Percentiles rank a stretch among this genome's conserved stretches.
Conservation (phyloP, 2,113 vertebrate genomes). For the Equus przewalskii region DNA sequence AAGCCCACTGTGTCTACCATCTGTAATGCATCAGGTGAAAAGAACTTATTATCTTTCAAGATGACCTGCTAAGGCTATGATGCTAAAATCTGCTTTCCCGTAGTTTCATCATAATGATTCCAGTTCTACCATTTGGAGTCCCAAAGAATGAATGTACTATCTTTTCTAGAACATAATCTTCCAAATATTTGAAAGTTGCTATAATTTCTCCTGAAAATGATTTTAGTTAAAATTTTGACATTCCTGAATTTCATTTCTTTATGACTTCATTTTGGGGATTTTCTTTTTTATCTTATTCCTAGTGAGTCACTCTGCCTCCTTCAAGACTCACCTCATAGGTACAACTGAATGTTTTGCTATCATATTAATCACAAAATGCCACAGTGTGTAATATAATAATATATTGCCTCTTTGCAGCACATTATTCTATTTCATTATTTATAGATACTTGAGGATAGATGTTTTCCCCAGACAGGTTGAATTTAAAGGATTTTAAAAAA, state of each 20-base stretch:
- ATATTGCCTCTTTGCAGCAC: background rate
- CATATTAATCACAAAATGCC: background rate
- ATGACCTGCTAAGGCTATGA: background rate
- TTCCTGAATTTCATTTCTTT: background rate
- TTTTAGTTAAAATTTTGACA: background rate
- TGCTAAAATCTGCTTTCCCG: background rate
- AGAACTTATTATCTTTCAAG: background rate
- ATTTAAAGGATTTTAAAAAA: background rate
- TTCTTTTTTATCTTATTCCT: background rate
- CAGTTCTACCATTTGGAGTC: background rate
- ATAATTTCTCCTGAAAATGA: background rate
- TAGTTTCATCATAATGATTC: background rate
- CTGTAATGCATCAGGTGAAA: background rate
- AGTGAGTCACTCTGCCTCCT: background rate
- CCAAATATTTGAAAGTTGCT: background rate
- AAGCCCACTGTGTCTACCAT: background rate
- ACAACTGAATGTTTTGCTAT: background rate
- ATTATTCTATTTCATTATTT: background rate
- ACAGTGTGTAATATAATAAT: background rate
- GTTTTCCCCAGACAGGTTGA: background rate
- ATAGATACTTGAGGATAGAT: background rate
- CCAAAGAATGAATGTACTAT: background rate
- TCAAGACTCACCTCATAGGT: background rate
- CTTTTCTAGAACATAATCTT: background rate
- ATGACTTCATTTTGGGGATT: background rate